Evolutionary conservation across 2,113 vertebrate genomes (phyloP).

Genomic region (Phyllopteryx taeniolatus): DNA sequence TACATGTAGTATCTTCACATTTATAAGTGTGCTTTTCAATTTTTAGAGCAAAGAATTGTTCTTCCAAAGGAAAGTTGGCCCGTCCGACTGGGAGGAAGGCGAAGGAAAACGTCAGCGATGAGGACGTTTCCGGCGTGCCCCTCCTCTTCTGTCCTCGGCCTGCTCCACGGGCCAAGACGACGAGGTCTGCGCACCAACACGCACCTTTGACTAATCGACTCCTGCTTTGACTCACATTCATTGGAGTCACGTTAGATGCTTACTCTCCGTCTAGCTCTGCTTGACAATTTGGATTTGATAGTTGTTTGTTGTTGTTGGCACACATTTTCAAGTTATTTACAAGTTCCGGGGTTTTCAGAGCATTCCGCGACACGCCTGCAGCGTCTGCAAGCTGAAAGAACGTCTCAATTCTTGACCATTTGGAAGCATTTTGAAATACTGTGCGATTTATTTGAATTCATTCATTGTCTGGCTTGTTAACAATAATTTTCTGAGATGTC

Average conservation of each 20-base stretch:
- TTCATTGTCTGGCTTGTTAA: no score
- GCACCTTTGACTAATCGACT: neutral
- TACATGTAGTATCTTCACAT: no score
- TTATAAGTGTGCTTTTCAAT: neutral
- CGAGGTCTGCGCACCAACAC: constrained; percentile 34
- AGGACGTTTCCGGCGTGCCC: constrained; percentile 25
- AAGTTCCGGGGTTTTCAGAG: no score
- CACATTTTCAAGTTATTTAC: no score
- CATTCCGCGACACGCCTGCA: no score
- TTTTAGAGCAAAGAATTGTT: neutral
- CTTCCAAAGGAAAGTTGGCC: neutral
- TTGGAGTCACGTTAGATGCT: neutral
- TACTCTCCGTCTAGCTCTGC: neutral
- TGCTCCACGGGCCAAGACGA: neutral
- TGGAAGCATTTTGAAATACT: no score
- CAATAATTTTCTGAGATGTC: no score
- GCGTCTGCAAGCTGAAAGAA: no score
- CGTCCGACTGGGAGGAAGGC: constrained; percentile 34
- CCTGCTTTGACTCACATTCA: neutral
- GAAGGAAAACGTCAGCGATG: constrained; percentile 35
- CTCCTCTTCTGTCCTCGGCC: neutral
- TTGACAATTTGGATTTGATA: no score
- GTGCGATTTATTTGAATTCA: no score
- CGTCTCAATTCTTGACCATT: no score
- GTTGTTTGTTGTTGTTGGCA: no score